Evolutionary conservation across 2,797 vertebrate species (phyloP).

Genomic region (Channallabes apus): DNA sequence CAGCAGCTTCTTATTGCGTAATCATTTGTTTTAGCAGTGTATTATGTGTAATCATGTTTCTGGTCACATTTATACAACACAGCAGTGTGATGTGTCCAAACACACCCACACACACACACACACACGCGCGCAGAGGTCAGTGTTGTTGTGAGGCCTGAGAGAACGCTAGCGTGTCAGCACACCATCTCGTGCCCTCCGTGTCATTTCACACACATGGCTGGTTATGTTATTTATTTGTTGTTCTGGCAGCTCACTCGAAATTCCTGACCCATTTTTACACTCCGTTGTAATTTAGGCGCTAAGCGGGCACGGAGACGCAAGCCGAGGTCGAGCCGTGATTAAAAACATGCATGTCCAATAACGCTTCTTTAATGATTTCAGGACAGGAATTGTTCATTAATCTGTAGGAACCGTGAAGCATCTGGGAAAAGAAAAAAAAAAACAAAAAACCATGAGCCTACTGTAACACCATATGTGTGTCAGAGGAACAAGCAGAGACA

Average conservation of each 20-base stretch:
- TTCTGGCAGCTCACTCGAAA: constrained; percentile 9
- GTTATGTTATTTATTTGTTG: constrained; percentile 2
- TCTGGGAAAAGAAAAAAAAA: no score
- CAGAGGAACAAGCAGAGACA: neutral
- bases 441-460: neutral
- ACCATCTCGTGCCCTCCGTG: constrained; percentile 20
- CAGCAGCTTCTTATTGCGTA: neutral
- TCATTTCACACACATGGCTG: neutral
- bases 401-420: neutral
- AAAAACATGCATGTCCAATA: neutral
- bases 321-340: neutral
- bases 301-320: neutral
- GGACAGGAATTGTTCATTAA: neutral
- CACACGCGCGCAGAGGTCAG: constrained; percentile 50
- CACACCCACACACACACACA: constrained; percentile 46
- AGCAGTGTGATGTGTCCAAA: constrained; percentile 41
- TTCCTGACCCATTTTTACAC: neutral
- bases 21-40: neutral
- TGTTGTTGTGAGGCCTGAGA: constrained; percentile 55
- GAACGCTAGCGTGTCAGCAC: constrained; percentile 47
- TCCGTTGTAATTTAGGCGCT: neutral
- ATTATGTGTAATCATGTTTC: neutral
- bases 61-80: constrained; percentile 49
- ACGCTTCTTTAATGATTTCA: neutral
- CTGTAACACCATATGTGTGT: neutral